Evolutionary conservation across 2,113 vertebrate genomes (phyloP), one percentile per base, ranked within the genome.

Genomic region (Beaufortia kweichowensis): DNA sequence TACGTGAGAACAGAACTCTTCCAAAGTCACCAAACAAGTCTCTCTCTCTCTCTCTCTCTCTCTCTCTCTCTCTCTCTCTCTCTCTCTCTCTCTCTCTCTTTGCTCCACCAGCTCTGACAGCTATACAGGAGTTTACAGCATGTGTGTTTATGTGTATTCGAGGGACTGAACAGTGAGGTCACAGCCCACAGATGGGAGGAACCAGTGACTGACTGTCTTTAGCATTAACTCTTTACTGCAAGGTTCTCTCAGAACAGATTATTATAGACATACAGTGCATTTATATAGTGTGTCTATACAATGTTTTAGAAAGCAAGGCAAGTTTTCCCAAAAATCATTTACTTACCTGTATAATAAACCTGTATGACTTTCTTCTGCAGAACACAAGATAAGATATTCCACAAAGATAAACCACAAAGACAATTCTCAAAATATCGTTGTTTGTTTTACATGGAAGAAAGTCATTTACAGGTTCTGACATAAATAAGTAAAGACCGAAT

Each of bases 131-230:
- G 62, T 50, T 65, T n/a, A 50, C 61, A 39, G n/a, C 50, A 64
- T 69, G 28, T 80, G 64, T 75, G 76, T 73, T 68, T 78, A 63
- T 75, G 71, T 63, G 77, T 55, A 67, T 79, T 67, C 79, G 76
- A 76, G 78, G 57, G 75, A 71, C 57, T 79, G 63, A 77, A 77
- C 76, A 62, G 81, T 83, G 84, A 85, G 71, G 79, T 85, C 84
- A 85, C 74, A 80, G 43, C 64, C 48, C 65, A 76, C 57, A 35
- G 24, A 68, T 64, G 50, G 31, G 83, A 26, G 66, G 78, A 41
- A 29, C 73, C 59, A 70, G 31, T 50, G 68, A 63, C 72, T 62
- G 53, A 64, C 69, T 79, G 60, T 76, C 66, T 82, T 48, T 24
- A 55, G 19, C 17, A 63, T 82, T 82, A 82, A 82, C 77, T 79